Percentiles rank a stretch among this genome's conserved stretches.
phyloP scores from a whole-genome alignment of 1,140 invertebrate genomes.

The Drosophila tristis region DNA sequence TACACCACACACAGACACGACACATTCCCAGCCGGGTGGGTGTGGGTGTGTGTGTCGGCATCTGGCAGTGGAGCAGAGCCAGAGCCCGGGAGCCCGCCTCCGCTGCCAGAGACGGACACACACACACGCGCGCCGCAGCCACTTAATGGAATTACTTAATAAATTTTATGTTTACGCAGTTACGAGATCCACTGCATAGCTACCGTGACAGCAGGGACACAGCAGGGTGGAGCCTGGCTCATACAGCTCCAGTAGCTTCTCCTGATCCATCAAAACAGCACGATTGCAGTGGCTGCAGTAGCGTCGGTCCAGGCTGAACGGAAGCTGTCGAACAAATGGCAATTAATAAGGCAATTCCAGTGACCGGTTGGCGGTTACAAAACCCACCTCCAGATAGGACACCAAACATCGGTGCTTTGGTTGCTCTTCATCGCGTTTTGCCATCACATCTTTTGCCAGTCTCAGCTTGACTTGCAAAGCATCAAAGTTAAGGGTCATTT shows the following conservation, averaged over 20 bases:
- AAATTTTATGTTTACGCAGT: constrained; percentile 61
- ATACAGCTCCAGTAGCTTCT: constrained; percentile 56
- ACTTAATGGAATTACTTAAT: constrained; percentile 25
- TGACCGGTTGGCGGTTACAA: no score
- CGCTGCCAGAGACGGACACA: constrained; percentile 19
- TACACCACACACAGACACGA: neutral
- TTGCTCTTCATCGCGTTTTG: neutral
- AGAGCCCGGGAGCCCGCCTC: no score
- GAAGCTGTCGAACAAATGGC: constrained; percentile 29
- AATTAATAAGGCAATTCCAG: neutral
- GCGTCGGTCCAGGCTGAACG: constrained; percentile 36
- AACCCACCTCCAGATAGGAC: constrained; percentile 46
- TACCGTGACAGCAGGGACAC: constrained; percentile 63
- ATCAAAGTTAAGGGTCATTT: constrained; percentile 34
- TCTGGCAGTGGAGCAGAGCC: constrained; percentile 1
- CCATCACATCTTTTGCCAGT: constrained; percentile 2
- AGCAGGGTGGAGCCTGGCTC: constrained; percentile 11
- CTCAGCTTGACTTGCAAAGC: constrained; percentile 15
- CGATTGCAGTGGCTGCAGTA: constrained; percentile 63
- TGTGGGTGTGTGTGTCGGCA: constrained; percentile 14
- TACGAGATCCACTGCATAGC: constrained; percentile 39
- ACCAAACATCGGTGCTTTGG: constrained; percentile 25
- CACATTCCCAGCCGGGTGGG: neutral
- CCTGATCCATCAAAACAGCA: constrained; percentile 30
- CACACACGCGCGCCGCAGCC: constrained; percentile 6